Evolutionary conservation across 2,797 vertebrate genomes (phyloP).

Genomic region (Pipistrellus pipistrellus): DNA sequence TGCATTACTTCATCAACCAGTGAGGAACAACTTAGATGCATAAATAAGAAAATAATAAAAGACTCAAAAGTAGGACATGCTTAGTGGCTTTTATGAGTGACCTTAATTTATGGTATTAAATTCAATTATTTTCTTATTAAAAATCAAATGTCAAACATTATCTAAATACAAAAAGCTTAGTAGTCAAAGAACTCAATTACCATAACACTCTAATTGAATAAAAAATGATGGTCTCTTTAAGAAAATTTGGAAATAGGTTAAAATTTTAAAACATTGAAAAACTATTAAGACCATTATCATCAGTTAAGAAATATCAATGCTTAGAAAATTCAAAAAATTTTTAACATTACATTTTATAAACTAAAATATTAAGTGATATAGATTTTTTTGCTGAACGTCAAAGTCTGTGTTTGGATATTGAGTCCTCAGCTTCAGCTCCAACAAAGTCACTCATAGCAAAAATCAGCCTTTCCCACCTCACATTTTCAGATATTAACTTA

Average conservation of each 20-base stretch:
- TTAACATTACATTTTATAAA: constrained; percentile 25
- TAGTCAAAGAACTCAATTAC: not conserved
- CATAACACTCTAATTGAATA: not conserved
- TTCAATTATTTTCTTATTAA: not conserved
- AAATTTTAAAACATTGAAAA: not conserved
- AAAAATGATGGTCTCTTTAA: constrained; percentile 16
- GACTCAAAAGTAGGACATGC: not conserved
- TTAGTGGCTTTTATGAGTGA: constrained; percentile 15
- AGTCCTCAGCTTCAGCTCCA: not conserved
- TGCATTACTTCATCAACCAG: not conserved
- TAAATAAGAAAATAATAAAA: not conserved
- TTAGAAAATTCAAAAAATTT: not conserved
- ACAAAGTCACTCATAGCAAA: not conserved
- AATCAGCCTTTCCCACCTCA: not conserved
- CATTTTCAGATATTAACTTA: not conserved
- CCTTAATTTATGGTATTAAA: constrained; percentile 1
- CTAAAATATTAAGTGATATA: not conserved
- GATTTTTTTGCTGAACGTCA: not conserved
- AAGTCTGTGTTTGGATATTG: not conserved
- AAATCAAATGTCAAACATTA: not conserved
- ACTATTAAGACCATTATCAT: not conserved
- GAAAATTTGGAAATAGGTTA: not conserved
- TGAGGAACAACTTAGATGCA: not conserved
- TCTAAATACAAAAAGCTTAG: not conserved
- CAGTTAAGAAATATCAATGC: too few species aligned